phyloP scores from a whole-genome alignment of 2,113 vertebrate species.

The Mellivora capensis region DNA sequence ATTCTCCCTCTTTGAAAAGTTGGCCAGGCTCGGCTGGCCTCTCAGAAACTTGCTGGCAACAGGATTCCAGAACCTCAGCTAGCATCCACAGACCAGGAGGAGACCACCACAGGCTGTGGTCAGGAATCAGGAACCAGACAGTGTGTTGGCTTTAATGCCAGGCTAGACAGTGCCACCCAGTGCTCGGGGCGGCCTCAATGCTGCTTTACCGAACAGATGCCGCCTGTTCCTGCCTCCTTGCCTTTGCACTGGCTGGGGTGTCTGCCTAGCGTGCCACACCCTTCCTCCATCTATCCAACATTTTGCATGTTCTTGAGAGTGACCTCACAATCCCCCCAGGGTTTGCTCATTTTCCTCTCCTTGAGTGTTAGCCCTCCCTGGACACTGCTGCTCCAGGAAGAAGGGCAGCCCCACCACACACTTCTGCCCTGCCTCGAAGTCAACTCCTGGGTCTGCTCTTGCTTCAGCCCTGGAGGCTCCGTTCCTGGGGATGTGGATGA shows the following conservation, averaged over 20 bases:
- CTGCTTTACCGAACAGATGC: background rate
- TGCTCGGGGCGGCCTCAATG: background rate
- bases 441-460: background rate
- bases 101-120: background rate
- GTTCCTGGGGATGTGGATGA: background rate
- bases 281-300: background rate
- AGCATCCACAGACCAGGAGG: background rate
- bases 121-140: background rate
- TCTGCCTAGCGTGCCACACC: background rate
- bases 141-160: background rate
- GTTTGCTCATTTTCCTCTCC: background rate
- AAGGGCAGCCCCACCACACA: accelerated
- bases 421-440: background rate
- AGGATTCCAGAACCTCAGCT: background rate
- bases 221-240: background rate
- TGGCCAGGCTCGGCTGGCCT: background rate
- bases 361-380: background rate
- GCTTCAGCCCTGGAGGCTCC: background rate
- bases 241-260: background rate
- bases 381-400: background rate
- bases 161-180: background rate
- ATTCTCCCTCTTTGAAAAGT: background rate
- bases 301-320: background rate
- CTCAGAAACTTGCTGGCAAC: background rate
- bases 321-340: background rate